phyloP scores from a whole-genome alignment of 2,113 vertebrate species.

The Mixornis gularis region DNA sequence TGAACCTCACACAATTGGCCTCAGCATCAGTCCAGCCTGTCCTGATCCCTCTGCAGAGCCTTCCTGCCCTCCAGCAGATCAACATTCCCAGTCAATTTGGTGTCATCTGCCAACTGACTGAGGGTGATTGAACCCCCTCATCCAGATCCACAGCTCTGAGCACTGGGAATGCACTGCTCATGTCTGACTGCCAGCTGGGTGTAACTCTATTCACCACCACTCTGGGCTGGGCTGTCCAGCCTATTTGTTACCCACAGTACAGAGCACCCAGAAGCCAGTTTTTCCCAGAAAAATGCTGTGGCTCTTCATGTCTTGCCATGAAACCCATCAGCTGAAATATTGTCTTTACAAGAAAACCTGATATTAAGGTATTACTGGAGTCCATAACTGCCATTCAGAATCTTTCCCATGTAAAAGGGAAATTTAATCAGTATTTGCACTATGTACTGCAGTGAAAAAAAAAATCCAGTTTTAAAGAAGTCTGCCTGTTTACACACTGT shows the following conservation, averaged over 20 bases:
- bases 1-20: background rate
- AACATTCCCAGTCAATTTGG: accelerated
- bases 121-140: accelerated
- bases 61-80: background rate
- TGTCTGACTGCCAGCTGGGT: accelerated
- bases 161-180: no score
- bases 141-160: background rate
- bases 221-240: accelerated
- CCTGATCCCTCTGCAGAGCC: background rate
- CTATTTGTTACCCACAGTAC: background rate
- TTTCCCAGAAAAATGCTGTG: background rate
- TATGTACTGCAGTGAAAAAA: background rate
- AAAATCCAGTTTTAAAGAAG: background rate
- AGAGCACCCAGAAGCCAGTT: accelerated
- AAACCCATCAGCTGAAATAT: background rate
- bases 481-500: background rate
- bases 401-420: background rate
- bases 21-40: background rate
- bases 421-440: background rate
- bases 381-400: background rate
- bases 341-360: background rate
- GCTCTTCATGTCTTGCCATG: background rate
- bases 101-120: background rate
- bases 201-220: background rate
- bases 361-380: background rate